A percentile compares a stretch with the other conserved stretches of the same genome.
phyloP scores from a whole-genome alignment of 1,140 invertebrate genomes.

The Contarinia nasturtii region DNA sequence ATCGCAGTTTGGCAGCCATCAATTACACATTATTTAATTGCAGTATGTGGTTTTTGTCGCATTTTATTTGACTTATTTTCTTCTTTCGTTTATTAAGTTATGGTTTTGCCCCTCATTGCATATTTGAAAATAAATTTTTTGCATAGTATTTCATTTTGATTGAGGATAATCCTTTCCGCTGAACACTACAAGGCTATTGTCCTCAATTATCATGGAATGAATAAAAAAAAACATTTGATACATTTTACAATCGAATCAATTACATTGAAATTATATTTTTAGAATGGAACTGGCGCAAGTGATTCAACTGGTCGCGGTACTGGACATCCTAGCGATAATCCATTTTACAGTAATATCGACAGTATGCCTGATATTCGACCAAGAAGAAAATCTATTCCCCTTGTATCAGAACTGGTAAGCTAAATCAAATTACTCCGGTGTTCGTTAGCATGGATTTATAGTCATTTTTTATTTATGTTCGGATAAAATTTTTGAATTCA shows the following conservation, averaged over 20 bases:
- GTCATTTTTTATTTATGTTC: no score
- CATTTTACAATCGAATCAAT: background rate
- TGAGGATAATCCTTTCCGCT: background rate
- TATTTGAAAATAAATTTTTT: no score
- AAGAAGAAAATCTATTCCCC: conserved; percentile 86
- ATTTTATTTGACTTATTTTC: no score
- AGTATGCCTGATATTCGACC: conserved; percentile 98
- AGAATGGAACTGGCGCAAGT: conserved; percentile 61
- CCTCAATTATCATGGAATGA: background rate
- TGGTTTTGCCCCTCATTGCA: no score
- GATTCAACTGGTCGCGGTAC: conserved; percentile 55
- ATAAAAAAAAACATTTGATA: no score
- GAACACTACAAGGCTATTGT: background rate
- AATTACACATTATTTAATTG: no score
- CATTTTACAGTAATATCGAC: conserved; percentile 99
- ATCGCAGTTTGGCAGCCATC: no score
- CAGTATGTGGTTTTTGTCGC: no score
- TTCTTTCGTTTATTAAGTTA: no score
- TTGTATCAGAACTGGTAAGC: conserved; percentile 98
- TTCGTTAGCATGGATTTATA: no score
- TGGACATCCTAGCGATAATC: conserved; percentile 83
- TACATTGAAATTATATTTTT: conserved; percentile 27
- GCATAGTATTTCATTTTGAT: background rate
- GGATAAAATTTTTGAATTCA: no score
- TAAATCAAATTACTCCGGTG: conserved; percentile 5